Evolutionary conservation across 2,113 vertebrate genomes (phyloP).

Genomic region (Sterna hirundo): DNA sequence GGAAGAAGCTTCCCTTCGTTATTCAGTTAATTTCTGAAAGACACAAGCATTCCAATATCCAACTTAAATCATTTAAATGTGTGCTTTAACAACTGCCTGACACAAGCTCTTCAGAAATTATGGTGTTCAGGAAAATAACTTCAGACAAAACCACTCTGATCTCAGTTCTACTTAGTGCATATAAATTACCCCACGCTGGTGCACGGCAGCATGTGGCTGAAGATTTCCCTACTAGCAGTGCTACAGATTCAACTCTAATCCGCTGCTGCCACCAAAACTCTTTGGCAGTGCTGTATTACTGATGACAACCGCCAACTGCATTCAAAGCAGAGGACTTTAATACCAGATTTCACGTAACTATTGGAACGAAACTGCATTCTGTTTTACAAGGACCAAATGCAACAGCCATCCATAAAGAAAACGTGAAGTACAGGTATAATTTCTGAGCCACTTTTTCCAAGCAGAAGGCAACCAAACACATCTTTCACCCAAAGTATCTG

Average conservation of each 20-base stretch:
- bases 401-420: not conserved
- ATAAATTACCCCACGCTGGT: not conserved
- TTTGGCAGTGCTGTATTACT: accelerated
- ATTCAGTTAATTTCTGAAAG: not conserved
- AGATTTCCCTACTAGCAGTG: not conserved
- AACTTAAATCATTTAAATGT: not conserved
- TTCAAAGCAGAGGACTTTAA: not conserved
- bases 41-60: not conserved
- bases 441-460: not conserved
- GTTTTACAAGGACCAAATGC: not conserved
- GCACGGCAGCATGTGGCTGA: accelerated
- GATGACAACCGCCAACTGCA: accelerated
- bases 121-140: not conserved
- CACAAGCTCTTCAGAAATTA: not conserved
- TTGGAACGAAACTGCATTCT: not conserved
- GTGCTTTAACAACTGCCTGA: not conserved
- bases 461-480: not conserved
- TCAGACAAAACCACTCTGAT: not conserved
- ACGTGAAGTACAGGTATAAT: not conserved
- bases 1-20: not conserved
- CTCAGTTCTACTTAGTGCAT: not conserved
- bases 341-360: not conserved
- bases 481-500: not conserved
- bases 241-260: not conserved
- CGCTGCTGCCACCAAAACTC: not conserved